Conservation (phyloP, 2,888 invertebrate species). For the Polydrusus cervinus region DNA sequence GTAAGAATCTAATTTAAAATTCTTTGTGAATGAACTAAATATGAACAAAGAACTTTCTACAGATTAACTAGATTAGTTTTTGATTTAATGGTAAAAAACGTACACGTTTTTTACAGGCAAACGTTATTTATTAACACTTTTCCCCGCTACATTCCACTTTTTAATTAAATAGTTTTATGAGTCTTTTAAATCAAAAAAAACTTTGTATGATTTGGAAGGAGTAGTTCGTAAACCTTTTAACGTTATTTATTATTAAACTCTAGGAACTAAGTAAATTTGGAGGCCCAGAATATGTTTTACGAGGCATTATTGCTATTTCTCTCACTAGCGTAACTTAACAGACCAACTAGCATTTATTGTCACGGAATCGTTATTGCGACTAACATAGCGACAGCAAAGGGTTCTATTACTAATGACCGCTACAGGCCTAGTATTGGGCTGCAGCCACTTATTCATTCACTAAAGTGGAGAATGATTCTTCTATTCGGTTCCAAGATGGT, state of each 20-base stretch:
- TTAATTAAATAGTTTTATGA: constrained; percentile 26
- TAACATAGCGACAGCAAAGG: too few species aligned
- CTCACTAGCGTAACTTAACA: too few species aligned
- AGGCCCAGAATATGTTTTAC: neutral
- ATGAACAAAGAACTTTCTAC: constrained; percentile 1
- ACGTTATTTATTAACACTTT: constrained; percentile 24
- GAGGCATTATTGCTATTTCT: too few species aligned
- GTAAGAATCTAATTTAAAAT: neutral
- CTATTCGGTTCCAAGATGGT: too few species aligned
- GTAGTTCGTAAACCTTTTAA: neutral
- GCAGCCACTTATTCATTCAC: too few species aligned
- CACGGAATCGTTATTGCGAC: too few species aligned
- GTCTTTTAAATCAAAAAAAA: constrained; percentile 6
- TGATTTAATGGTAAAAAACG: constrained; percentile 23
- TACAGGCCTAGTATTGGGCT: too few species aligned
- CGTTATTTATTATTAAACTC: neutral
- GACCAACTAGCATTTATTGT: too few species aligned
- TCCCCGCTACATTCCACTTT: constrained; percentile 9
- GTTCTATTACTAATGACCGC: too few species aligned
- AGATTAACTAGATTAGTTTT: constrained; percentile 32
- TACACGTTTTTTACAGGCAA: constrained; percentile 19
- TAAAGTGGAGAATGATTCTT: too few species aligned
- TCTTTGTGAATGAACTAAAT: neutral
- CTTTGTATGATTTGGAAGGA: neutral
- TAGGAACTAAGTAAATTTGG: neutral